Evolutionary conservation across 2,888 invertebrate species (phyloP).

Genomic region (Microchrysa polita): DNA sequence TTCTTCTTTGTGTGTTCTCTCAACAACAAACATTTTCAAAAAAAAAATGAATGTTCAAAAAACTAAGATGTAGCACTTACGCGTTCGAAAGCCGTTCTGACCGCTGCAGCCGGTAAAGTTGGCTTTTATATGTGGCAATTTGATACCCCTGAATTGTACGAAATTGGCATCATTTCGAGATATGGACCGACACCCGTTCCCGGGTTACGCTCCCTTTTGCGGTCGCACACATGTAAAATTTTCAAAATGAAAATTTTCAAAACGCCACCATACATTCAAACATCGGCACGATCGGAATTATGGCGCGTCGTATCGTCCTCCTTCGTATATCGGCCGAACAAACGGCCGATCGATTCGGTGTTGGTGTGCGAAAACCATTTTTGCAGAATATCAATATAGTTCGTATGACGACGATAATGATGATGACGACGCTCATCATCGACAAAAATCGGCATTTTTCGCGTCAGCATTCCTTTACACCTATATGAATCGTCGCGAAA

Average conservation of each 20-base stretch:
- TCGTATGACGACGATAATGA: neutral
- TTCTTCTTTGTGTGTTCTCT: neutral
- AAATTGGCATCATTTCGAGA: constrained; percentile 54
- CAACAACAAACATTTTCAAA: no score
- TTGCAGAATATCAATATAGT: neutral
- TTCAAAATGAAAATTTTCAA: constrained; percentile 34
- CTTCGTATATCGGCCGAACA: neutral
- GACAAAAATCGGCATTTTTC: neutral
- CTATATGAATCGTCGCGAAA: neutral
- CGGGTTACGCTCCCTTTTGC: constrained; percentile 61
- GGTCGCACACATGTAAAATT: constrained; percentile 55
- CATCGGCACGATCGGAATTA: neutral
- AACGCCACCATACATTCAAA: neutral
- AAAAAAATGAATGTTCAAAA: no score
- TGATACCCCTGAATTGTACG: constrained; percentile 62
- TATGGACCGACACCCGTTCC: constrained; percentile 55
- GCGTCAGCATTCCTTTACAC: neutral
- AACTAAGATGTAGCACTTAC: constrained; percentile 76
- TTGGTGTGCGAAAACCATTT: constrained; percentile 4
- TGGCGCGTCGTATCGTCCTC: constrained; percentile 2
- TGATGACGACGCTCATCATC: neutral
- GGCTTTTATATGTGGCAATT: constrained; percentile 66
- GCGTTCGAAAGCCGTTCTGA: constrained; percentile 96
- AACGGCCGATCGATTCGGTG: neutral
- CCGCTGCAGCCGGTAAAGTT: constrained; percentile 74